Evolutionary conservation across 2,797 vertebrate species (phyloP).

Genomic region (Tauraco hartlaubi): DNA sequence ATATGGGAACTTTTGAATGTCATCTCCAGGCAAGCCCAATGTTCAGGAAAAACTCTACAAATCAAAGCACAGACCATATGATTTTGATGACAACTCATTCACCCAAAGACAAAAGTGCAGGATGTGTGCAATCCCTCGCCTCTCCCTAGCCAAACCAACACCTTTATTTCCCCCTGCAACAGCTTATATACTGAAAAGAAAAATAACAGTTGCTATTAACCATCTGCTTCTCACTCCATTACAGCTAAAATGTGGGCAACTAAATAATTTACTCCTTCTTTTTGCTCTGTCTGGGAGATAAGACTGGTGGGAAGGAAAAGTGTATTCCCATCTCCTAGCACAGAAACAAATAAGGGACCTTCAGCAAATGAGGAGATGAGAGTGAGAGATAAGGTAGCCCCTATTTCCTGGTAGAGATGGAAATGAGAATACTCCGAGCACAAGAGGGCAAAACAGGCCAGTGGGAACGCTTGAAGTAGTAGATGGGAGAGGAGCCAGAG

Average conservation of each 20-base stretch:
- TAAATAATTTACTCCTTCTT: constrained; percentile 8
- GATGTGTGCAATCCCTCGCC: background rate
- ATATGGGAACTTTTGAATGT: constrained; percentile 45
- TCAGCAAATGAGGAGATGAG: background rate
- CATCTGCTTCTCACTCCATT: constrained; percentile 33
- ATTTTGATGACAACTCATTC: constrained; percentile 37
- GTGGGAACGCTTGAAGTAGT: background rate
- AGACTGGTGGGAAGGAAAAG: background rate
- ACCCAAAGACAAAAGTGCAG: constrained; percentile 50
- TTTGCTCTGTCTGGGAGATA: constrained; percentile 1
- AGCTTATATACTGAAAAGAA: background rate
- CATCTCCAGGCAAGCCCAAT: constrained; percentile 39
- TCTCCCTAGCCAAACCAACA: constrained; percentile 1
- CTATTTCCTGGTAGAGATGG: background rate
- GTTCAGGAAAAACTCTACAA: constrained; percentile 42
- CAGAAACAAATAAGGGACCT: background rate
- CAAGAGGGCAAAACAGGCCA: background rate
- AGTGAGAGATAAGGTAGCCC: background rate
- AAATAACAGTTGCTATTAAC: constrained; percentile 25
- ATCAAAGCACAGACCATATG: constrained; percentile 42
- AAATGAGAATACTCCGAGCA: background rate
- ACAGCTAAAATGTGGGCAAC: constrained; percentile 19
- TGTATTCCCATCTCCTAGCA: background rate
- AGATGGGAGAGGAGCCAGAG: background rate
- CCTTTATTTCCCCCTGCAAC: background rate